These are phyloP conservation scores for Diaphora mendica DNA, from an alignment of 2,888 invertebrate species.

Conservation along the genomic window DNA sequence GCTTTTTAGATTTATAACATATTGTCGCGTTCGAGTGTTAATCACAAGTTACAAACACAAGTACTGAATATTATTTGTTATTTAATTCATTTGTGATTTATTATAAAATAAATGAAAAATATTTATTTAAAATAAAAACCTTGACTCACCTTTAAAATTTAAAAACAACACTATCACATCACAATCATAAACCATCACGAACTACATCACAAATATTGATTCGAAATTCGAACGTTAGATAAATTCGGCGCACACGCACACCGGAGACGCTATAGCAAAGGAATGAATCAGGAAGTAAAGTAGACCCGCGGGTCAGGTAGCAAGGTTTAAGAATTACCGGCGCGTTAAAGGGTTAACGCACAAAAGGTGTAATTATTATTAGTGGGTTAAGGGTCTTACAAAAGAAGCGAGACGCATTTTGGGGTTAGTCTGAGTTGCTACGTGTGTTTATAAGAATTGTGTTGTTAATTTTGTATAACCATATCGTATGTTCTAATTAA, in stretches of 20 bases:
- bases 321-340: conserved; percentile 80
- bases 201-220: conserved; percentile 36
- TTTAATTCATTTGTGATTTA: not conserved
- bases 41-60: not conserved
- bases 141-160: conserved; percentile 16
- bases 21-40: not conserved
- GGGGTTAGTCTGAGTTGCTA: conserved; percentile 75
- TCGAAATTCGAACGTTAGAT: conserved; percentile 56
- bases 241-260: conserved; percentile 78
- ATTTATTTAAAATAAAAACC: not conserved
- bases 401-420: conserved; percentile 71
- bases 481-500: conserved; percentile 18
- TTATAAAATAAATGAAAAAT: not conserved
- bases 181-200: conserved; percentile 22
- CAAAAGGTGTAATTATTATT: conserved; percentile 84
- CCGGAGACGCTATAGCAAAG: conserved; percentile 73
- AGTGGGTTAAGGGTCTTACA: conserved; percentile 74
- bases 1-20: not conserved
- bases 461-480: conserved; percentile 41
- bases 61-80: not conserved
- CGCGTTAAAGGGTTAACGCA: conserved; percentile 83
- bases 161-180: conserved; percentile 25
- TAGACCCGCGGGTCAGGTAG: conserved; percentile 81
- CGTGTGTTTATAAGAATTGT: conserved; percentile 58
- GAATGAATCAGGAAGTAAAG: conserved; percentile 84